Base-by-base conservation (phyloP, 2,113 vertebrate genomes). In the Phalacrocorax pelagicus region DNA sequence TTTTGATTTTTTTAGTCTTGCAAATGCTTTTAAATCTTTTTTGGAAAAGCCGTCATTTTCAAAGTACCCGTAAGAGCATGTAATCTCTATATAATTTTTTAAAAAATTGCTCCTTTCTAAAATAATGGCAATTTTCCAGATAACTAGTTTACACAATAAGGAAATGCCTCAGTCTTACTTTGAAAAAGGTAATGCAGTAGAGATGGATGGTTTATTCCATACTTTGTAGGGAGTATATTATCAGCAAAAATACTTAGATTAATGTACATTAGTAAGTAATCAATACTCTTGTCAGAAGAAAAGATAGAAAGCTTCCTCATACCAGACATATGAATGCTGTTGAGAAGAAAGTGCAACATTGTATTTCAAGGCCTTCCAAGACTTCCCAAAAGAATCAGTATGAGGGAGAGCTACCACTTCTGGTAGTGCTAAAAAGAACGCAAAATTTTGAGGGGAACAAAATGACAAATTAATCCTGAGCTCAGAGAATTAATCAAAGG, bases 121-220 rank as follows among this genome's bases (percentile, higher is more conserved):
- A 98, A 97, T 97, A 98, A 98, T 97, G 79, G 92, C 92, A 98
- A 97, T 97, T 98, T 98, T 97, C 95, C 83, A 96, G 89, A 96
- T 98, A 98, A 95, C 95, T 96, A 97, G 96, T 98, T 98, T 98
- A 97, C 96, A 97, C 96, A 98, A 97, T 96, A 97, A 97, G 66
- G 86, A 98, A 97, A 96, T 96, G 61, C 32, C 72, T 97, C 75
- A 92, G 94, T 91, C 42, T 90, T 87, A 55, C 91, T 96, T 96
- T 77, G 46, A 96, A 97, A 97, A 88, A 73, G 24, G 24, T 94
- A 97, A 91, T 83, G 75, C 49, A 72, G 51, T 88, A 87, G 70
- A 94, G n/a, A 95, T 75, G 54, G 59, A 72, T 87, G 40, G 44
- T 86, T 94, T 94, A 75, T 86, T 54, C 30, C 36, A 46, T 81